Evolutionary conservation across 2,888 invertebrate genomes (phyloP), one percentile per base, ranked within the genome.

Genomic region (Sylvicola cinctus): DNA sequence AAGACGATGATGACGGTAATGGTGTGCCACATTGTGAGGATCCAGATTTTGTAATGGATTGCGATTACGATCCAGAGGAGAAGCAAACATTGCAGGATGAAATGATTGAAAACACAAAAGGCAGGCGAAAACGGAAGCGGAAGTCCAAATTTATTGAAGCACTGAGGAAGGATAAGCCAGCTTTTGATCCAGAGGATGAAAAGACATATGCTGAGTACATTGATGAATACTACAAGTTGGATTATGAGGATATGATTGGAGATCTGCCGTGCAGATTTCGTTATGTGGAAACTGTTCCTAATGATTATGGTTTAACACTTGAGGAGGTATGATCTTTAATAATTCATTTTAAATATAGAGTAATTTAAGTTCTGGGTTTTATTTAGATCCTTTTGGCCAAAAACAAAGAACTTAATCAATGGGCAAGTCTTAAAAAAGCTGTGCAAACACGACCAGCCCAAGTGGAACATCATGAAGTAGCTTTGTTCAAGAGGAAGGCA

Each of bases 241-340:
- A 95, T 55, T 96, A 83, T 53, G 96, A 96, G 51, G 96, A 98
- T 55, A 70, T 95, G 33, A 77, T 96, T 32, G 93, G 76, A 0
- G 90, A 93, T 49, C 55, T 80, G 44, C 88, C 88, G 0, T 91
- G 90, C 39, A 65, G 84, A 44, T 98, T 93, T 57, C 90, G 87
- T 49, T 98, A 98, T 51, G 66, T 90, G 17, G 69, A 83, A 51
- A 90, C 84, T 1, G 65, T 74, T 28, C 77, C 90, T 0, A 95
- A 95, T 54, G 75, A 79, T 57, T 98, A 80, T 58, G 98, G 98
- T 2, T 62, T 98, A 16, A 70, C 74, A 4, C 62, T 79, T 31
- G 90, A 90, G 47, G 98, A 98, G 70, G 90, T 90, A 54, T 48
- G 7, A 25, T 25, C 7, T 25, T 25, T 10, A 5, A 33, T 15